Percentiles rank a stretch among this genome's conserved stretches.
phyloP scores from a whole-genome alignment of 2,888 invertebrate genomes.

The Drosophila limbata region DNA sequence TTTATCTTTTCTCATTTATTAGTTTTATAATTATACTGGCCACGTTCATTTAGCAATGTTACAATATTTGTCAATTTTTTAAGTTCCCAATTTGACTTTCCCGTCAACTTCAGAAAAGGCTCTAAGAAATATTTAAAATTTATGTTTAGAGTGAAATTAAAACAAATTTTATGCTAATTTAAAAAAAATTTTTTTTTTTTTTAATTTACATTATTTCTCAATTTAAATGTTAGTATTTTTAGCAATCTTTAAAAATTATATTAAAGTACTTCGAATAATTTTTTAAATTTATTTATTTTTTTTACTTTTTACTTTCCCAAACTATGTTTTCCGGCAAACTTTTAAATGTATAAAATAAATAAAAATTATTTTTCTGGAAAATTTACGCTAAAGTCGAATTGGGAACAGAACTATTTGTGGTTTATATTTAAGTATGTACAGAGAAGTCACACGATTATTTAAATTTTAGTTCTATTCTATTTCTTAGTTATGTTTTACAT shows the following conservation, averaged over 20 bases:
- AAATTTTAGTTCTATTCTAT: slow-evolving; percentile 23
- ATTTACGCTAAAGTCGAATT: background rate
- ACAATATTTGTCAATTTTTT: slow-evolving; percentile 27
- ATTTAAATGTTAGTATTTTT: background rate
- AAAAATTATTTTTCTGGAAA: background rate
- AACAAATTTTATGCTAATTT: background rate
- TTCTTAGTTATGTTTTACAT: slow-evolving; percentile 15
- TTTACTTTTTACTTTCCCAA: too few relatives aligned
- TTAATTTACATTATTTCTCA: background rate
- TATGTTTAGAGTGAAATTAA: background rate
- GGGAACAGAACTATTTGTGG: slow-evolving; percentile 6
- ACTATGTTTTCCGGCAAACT: too few relatives aligned
- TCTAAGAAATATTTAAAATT: background rate
- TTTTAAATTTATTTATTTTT: too few relatives aligned
- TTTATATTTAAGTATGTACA: slow-evolving; percentile 36
- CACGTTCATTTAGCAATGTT: slow-evolving; percentile 31
- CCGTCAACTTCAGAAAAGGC: background rate
- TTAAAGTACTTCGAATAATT: too few relatives aligned
- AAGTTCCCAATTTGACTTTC: background rate
- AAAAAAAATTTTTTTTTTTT: too few relatives aligned
- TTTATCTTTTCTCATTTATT: background rate
- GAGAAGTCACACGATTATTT: slow-evolving; percentile 41
- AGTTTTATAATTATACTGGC: slow-evolving; percentile 35
- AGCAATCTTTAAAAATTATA: background rate
- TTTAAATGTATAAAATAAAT: background rate